These are phyloP conservation scores for Onychomys torridus DNA, from an alignment of 2,797 vertebrate genomes.

Conservation along the genomic window DNA sequence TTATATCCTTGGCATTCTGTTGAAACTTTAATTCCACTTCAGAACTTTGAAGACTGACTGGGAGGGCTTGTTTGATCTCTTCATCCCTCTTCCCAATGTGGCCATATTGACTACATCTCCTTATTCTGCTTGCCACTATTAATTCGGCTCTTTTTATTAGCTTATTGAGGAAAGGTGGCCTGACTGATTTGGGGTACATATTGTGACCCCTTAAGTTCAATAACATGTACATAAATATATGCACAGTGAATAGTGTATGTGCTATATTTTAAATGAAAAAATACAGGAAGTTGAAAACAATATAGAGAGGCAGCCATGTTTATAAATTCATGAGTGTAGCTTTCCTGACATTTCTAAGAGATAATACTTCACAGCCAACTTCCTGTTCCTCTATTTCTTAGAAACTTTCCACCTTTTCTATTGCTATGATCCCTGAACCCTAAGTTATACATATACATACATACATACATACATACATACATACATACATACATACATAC, in stretches of 20 bases:
- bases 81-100: not conserved
- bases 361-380: not conserved
- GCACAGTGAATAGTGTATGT: not conserved
- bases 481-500: not conserved
- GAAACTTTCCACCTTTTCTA: not conserved
- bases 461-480: not conserved
- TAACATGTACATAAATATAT: not conserved
- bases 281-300: not conserved
- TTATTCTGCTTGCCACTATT: not conserved
- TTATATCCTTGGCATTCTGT: not conserved
- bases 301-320: not conserved
- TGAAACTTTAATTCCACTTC: not conserved
- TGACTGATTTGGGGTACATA: not conserved
- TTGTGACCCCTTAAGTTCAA: not conserved
- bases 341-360: not conserved
- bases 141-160: not conserved
- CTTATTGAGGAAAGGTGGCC: not conserved
- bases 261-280: conserved; percentile 25
- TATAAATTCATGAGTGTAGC: not conserved
- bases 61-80: not conserved
- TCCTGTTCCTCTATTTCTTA: not conserved
- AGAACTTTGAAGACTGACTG: not conserved
- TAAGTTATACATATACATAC: not conserved
- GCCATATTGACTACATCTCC: not conserved
- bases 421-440: not conserved